Evolutionary conservation across 2,797 vertebrate genomes (phyloP), one percentile per base, ranked within the genome.

Genomic region (Antennarius maculatus): DNA sequence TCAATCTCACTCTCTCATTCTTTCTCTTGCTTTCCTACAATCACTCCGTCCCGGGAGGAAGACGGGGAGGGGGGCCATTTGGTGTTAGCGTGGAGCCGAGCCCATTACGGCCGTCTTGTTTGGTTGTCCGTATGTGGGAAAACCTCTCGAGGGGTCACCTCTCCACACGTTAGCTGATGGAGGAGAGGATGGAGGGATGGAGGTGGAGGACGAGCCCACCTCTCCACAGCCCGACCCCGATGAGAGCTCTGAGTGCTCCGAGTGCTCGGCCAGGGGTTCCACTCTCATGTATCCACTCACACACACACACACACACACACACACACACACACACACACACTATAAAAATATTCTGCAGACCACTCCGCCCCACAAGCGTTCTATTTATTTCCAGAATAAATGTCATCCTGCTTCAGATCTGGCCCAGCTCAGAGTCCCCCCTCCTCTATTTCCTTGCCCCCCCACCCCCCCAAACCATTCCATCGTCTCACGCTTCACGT

Each of bases 91-190:
- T 58, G 59, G 73, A 83, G 85, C 66, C 10, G 48, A 76, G 66
- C 61, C 80, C 81, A 85, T 84, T 85, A 86, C 77, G 83, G 71
- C 64, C 2, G 69, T 75, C 78, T 76, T 81, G 84, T 81, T 67
- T 73, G 70, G 73, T 77, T 48, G 72, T 84, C 79, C 83, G 68
- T 76, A 84, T 82, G 78, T 58, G 62, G 78, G 67, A 63, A 23
- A 82, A 74, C 76, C 86, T 86, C 83, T 88, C 83, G 67, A 79
- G 85, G 77, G 88, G 78, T 82, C 79, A 83, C 69, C 82, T 85
- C 83, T 79, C 83, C 75, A 87, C 81, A 72, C 78, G 84, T 79
- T 75, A 57, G 71, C 73, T 71, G 81, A 79, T 71, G 64, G 72
- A 79, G 45, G 55, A 54, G 64, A 74, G 45, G 76, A 60, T 50